phyloP scores from a whole-genome alignment of 2,113 vertebrate genomes.

The Condylura cristata region DNA sequence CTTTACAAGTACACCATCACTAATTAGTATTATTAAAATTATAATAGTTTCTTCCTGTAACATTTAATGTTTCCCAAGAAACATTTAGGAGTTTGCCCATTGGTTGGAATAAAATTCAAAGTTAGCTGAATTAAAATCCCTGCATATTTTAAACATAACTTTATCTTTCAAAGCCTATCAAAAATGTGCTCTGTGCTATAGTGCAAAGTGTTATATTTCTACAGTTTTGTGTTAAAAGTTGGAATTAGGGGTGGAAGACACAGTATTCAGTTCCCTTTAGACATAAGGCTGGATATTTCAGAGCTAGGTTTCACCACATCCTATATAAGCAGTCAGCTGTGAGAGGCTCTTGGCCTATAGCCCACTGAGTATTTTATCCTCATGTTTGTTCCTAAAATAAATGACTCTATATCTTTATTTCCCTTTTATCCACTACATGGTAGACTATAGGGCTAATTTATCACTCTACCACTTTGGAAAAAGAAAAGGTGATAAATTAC shows the following conservation, averaged over 20 bases:
- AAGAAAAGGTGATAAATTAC: constrained; percentile 82
- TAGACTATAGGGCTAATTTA: constrained; percentile 79
- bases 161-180: background rate
- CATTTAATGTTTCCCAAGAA: background rate
- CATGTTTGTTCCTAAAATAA: constrained; percentile 84
- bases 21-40: background rate
- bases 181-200: background rate
- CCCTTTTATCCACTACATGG: constrained; percentile 78
- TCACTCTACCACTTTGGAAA: constrained; percentile 78
- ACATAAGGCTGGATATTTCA: constrained; percentile 52
- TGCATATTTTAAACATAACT: background rate
- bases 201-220: constrained; percentile 31
- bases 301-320: constrained; percentile 48
- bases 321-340: constrained; percentile 70
- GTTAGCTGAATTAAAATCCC: background rate
- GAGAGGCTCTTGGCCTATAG: constrained; percentile 68
- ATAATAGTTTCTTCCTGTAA: background rate
- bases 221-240: background rate
- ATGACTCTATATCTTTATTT: constrained; percentile 81
- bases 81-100: background rate
- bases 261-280: constrained; percentile 9
- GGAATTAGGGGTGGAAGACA: background rate
- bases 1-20: background rate
- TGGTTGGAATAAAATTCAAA: background rate
- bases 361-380: constrained; percentile 79